Evolutionary conservation across 2,888 invertebrate genomes (phyloP), one percentile per base, ranked within the genome.

Genomic region (Nomada ferruginata): DNA sequence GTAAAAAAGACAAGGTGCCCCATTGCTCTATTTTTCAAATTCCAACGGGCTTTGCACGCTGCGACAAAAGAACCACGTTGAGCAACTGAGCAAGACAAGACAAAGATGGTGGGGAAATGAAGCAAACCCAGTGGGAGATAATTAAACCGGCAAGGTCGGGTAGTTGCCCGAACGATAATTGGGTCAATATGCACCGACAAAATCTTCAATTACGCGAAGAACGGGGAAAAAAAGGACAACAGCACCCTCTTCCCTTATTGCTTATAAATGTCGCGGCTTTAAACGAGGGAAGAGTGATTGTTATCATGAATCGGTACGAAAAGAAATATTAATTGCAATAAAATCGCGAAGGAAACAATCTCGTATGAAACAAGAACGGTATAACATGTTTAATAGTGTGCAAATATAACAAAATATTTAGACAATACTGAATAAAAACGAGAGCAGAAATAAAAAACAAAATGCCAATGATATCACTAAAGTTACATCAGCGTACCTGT

Each of bases 121-220:
- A 42, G 23, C 18, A 60, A 66, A n/a, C 57, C 57, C 15, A 29
- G 42, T 47, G 57, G 23, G 60, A 68, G 63, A 69, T 74, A 68
- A 79, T 76, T 66, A 52, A 75, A 61, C 42, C 60, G 63, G 70
- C 75, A 66, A 78, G 65, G 59, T 42, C 44, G 57, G 36, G 20
- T 26, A 44, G 55, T 50, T 52, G 29, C 26, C 7, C 59, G 66
- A 50, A 69, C 70, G 55, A 65, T 83, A 80, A 83, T 82, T 82
- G 71, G 71, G 78, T 78, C 82, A 78, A 82, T 70, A 63, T 72
- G 72, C 63, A 64, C 60, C 68, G 68, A 64, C 65, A 71, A 77
- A 76, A 64, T 72, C 75, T 75, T 63, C 63, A 52, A 75, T 78
- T 75, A 69, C 26, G 23, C 18, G 70, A 60, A 64, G 29, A 47